phyloP scores from a whole-genome alignment of 2,113 vertebrate genomes.

The Malurus melanocephalus region DNA sequence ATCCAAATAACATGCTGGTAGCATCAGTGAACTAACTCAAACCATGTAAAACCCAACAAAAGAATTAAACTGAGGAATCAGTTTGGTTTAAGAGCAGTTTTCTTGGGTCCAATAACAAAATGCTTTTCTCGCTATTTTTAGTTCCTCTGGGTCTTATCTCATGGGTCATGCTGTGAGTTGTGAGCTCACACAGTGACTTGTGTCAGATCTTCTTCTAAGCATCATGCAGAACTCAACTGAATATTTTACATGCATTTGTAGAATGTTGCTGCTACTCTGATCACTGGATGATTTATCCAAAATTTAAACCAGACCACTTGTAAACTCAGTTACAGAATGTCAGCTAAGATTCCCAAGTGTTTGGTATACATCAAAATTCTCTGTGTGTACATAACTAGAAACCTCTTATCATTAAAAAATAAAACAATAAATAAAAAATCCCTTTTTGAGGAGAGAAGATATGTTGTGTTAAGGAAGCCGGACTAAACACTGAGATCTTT shows the following conservation, averaged over 20 bases:
- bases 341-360: not conserved
- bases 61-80: not conserved
- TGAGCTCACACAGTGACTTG: rapidly evolving
- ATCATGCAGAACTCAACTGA: not conserved
- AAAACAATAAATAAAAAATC: not conserved
- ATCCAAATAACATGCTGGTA: not conserved
- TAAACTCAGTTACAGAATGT: not conserved
- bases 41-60: not conserved
- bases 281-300: not conserved
- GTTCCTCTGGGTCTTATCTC: not conserved
- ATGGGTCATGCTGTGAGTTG: not conserved
- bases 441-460: not conserved
- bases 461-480: not conserved
- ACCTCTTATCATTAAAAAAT: not conserved
- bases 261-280: not conserved
- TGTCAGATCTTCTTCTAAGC: not conserved
- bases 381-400: rapidly evolving
- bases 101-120: not conserved
- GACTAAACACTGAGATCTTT: not conserved
- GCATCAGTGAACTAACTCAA: not conserved
- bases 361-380: not conserved
- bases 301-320: not conserved
- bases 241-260: not conserved
- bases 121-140: not conserved
- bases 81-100: not conserved